Evolutionary conservation across 2,113 vertebrate genomes (phyloP).

Genomic region (Trogon surrucura): DNA sequence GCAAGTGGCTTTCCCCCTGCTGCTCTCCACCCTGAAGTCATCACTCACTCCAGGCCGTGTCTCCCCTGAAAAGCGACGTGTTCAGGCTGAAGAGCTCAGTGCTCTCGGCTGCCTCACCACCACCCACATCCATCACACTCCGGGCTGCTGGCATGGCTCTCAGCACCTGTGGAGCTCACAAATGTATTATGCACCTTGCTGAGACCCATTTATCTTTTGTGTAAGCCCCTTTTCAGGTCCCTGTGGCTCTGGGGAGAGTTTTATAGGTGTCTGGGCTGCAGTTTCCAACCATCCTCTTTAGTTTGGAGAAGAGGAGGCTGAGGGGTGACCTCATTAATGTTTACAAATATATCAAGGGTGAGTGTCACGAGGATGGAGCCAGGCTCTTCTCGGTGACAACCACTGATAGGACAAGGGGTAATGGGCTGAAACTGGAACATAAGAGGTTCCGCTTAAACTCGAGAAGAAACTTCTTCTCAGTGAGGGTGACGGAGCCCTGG

Average conservation of each 20-base stretch:
- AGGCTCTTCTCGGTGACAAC: too few relatives aligned
- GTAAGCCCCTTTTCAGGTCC: background rate
- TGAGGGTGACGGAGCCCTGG: too few relatives aligned
- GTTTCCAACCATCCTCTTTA: background rate
- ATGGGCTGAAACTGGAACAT: too few relatives aligned
- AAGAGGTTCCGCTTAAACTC: too few relatives aligned
- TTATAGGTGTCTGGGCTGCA: background rate
- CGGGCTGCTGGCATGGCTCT: fast-evolving
- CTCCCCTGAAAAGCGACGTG: background rate
- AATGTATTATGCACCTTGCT: background rate
- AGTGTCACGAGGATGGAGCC: too few relatives aligned
- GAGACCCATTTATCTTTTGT: background rate
- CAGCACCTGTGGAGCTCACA: background rate
- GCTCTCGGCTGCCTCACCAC: fast-evolving
- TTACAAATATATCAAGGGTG: too few relatives aligned
- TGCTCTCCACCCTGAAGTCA: background rate
- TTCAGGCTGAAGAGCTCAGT: background rate
- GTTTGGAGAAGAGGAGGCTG: too few relatives aligned
- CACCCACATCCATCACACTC: background rate
- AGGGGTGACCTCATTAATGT: too few relatives aligned
- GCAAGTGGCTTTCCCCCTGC: background rate
- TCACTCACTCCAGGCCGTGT: background rate
- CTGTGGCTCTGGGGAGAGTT: background rate
- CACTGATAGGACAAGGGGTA: too few relatives aligned
- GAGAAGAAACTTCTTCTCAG: too few relatives aligned